phyloP scores from a whole-genome alignment of 1,140 invertebrate species.

The Eriocheir sinensis region DNA sequence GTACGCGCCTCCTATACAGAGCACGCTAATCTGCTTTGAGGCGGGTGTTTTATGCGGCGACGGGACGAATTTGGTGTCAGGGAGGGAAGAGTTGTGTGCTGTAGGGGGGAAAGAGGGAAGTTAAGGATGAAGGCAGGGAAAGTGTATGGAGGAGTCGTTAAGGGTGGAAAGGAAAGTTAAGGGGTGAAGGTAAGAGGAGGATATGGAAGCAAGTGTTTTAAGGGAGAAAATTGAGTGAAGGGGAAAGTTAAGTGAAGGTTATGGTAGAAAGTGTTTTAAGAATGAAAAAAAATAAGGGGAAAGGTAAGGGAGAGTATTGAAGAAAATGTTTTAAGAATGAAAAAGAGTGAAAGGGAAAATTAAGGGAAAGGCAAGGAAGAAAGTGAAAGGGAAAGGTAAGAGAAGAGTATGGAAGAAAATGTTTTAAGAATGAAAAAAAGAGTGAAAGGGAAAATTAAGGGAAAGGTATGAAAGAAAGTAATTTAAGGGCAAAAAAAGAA shows the following conservation, averaged over 20 bases:
- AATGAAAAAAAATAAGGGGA: not conserved
- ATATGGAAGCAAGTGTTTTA: not conserved
- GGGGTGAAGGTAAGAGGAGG: not conserved
- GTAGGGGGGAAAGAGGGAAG: not conserved
- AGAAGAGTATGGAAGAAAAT: no score
- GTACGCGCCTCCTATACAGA: not conserved
- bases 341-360: slow-evolving; percentile 4
- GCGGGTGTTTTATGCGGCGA: not conserved
- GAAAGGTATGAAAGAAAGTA: no score
- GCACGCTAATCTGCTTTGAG: not conserved
- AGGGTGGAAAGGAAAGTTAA: not conserved
- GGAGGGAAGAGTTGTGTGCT: not conserved
- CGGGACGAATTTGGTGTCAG: not conserved
- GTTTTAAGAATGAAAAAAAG: no score
- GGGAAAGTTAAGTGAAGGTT: not conserved
- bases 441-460: no score
- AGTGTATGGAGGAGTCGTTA: not conserved
- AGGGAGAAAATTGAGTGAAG: not conserved
- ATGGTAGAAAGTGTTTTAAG: not conserved
- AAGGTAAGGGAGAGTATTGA: not conserved
- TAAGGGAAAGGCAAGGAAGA: no score
- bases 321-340: not conserved
- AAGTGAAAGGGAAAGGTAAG: no score
- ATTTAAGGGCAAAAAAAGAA: no score
- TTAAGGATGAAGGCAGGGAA: not conserved